phyloP scores from a whole-genome alignment of 2,888 invertebrate species.

The Blastobasis lacticolella region DNA sequence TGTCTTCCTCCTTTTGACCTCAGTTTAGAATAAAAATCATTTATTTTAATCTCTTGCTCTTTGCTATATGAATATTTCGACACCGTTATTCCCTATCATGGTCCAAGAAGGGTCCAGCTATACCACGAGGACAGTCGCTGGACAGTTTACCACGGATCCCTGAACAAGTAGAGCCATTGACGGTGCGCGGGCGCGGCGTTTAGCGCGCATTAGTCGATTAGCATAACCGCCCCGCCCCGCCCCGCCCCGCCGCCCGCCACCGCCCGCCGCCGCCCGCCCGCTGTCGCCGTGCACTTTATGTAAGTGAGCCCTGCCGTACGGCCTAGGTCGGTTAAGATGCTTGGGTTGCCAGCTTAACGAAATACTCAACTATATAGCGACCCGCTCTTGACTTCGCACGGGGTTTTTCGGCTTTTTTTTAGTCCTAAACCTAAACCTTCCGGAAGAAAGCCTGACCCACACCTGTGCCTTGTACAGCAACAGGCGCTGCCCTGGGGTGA shows the following conservation, averaged over 20 bases:
- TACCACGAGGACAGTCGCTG: background rate
- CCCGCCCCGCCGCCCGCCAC: slow-evolving; percentile 20
- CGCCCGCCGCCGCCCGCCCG: slow-evolving; percentile 18
- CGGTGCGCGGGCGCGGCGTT: too few species aligned
- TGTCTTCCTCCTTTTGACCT: too few species aligned
- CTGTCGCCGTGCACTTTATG: slow-evolving; percentile 29
- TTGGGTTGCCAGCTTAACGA: background rate
- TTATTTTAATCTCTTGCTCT: too few species aligned
- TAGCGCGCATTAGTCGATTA: background rate
- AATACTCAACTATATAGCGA: too few species aligned
- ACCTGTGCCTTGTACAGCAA: too few species aligned
- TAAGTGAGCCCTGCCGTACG: slow-evolving; percentile 20
- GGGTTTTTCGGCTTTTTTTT: too few species aligned
- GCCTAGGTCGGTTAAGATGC: slow-evolving; percentile 6
- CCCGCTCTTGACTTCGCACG: too few species aligned
- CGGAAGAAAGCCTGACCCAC: too few species aligned
- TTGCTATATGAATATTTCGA: too few species aligned
- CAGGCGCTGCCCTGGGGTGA: too few species aligned
- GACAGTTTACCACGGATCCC: background rate
- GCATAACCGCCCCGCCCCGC: slow-evolving; percentile 3
- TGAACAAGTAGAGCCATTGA: background rate
- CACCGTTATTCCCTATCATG: background rate
- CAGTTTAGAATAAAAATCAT: too few species aligned
- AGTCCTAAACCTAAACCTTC: too few species aligned
- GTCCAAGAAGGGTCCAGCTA: background rate